Conservation (phyloP, 1,140 invertebrate species). For the Metaphire vulgaris region DNA sequence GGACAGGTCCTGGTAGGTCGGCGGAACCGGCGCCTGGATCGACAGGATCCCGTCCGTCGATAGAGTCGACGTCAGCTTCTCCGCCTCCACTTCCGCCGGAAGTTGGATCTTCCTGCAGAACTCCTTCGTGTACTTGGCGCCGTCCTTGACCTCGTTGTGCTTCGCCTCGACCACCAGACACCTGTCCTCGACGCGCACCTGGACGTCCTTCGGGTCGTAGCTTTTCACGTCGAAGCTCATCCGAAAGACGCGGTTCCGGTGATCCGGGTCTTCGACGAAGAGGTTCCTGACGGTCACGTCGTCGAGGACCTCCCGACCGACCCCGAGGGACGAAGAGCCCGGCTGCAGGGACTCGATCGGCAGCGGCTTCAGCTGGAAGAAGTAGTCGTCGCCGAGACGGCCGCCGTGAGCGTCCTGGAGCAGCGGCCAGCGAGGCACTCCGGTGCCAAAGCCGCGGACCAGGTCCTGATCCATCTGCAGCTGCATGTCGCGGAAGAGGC, state of each 20-base stretch:
- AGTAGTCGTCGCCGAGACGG: too few species aligned
- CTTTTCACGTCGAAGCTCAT: slow-evolving; percentile 29
- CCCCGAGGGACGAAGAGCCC: not conserved
- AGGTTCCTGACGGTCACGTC: slow-evolving; percentile 17
- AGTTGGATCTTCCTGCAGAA: slow-evolving; percentile 54
- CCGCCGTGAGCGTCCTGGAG: not conserved
- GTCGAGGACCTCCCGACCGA: slow-evolving; percentile 21
- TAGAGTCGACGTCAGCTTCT: slow-evolving; percentile 49
- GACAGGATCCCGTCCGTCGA: slow-evolving; percentile 52
- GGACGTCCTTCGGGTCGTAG: slow-evolving; percentile 23
- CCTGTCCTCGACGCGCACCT: slow-evolving; percentile 20
- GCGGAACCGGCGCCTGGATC: slow-evolving; percentile 52
- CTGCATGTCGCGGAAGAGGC: slow-evolving; percentile 12
- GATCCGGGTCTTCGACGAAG: slow-evolving; percentile 23
- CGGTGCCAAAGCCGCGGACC: slow-evolving; percentile 6
- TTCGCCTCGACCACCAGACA: slow-evolving; percentile 49
- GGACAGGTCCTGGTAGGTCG: too few species aligned
- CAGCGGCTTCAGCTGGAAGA: slow-evolving; percentile 1
- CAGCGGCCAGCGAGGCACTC: not conserved
- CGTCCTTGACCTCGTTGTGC: slow-evolving; percentile 51
- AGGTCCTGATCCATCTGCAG: slow-evolving; percentile 18
- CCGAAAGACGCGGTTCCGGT: slow-evolving; percentile 24
- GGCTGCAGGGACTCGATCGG: not conserved
- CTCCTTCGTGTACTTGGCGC: slow-evolving; percentile 46
- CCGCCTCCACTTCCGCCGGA: slow-evolving; percentile 51